Conservation (phyloP, 2,888 invertebrate species). For the Drosophila neotestacea region DNA sequence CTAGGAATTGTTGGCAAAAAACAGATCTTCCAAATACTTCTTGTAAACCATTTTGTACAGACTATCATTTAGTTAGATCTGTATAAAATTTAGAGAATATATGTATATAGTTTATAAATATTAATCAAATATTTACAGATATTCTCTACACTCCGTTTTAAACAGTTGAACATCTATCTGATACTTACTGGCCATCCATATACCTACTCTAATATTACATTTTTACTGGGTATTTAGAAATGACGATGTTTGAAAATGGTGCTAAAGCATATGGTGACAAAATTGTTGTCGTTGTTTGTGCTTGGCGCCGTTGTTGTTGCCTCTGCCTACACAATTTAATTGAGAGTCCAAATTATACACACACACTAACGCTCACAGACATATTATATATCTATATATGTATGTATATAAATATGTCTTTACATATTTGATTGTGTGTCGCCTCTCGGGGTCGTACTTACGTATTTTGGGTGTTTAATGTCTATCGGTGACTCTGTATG, state of each 20-base stretch:
- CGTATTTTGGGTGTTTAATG: constrained; percentile 43
- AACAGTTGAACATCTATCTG: not conserved
- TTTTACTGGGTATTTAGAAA: constrained; percentile 24
- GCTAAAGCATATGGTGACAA: constrained; percentile 80
- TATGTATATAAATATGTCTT: constrained; percentile 4
- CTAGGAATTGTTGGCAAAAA: too few relatives aligned
- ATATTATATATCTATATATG: not conserved
- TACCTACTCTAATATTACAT: not conserved
- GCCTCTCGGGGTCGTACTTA: constrained; percentile 23
- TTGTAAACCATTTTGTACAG: too few relatives aligned
- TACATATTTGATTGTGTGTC: constrained; percentile 28
- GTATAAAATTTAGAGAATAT: too few relatives aligned
- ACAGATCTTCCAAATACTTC: too few relatives aligned
- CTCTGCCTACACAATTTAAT: constrained; percentile 74
- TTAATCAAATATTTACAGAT: not conserved
- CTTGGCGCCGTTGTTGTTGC: constrained; percentile 59
- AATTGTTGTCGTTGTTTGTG: constrained; percentile 56
- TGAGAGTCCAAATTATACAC: constrained; percentile 75
- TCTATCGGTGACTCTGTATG: constrained; percentile 16
- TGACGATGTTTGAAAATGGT: constrained; percentile 56
- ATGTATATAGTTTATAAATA: not conserved
- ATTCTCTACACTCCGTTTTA: not conserved
- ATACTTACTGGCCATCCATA: not conserved
- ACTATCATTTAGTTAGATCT: too few relatives aligned
- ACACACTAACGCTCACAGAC: constrained; percentile 22